phyloP scores from a whole-genome alignment of 2,888 invertebrate species.

The Opisthograptis luteolata region DNA sequence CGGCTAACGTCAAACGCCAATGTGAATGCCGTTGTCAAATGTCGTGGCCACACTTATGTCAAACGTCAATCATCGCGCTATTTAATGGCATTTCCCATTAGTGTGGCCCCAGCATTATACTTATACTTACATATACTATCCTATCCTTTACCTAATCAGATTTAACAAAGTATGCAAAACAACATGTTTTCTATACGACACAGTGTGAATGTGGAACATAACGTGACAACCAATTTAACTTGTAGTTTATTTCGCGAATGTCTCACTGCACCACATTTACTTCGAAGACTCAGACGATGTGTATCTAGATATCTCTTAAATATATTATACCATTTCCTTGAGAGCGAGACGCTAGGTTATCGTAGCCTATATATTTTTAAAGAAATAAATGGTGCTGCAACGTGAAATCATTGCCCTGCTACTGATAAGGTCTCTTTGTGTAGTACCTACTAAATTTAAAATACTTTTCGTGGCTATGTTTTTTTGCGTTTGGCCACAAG shows the following conservation, averaged over 20 bases:
- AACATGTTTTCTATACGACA: background rate
- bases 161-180: too few species aligned
- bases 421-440: background rate
- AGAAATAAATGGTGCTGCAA: slow-evolving; percentile 36
- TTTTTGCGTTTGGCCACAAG: background rate
- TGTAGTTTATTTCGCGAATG: slow-evolving; percentile 7
- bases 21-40: too few species aligned
- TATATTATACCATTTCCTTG: slow-evolving; percentile 65
- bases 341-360: slow-evolving; percentile 57
- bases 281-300: slow-evolving; percentile 43
- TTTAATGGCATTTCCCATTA: too few species aligned
- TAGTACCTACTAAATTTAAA: background rate
- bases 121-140: too few species aligned
- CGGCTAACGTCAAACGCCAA: too few species aligned
- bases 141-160: too few species aligned
- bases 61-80: too few species aligned
- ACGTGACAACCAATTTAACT: slow-evolving; percentile 13
- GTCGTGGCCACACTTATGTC: too few species aligned
- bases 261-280: slow-evolving; percentile 20
- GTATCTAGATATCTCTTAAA: slow-evolving; percentile 64
- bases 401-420: slow-evolving; percentile 25
- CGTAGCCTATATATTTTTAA: slow-evolving; percentile 51
- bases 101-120: too few species aligned
- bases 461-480: background rate
- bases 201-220: too few species aligned